phyloP scores from a whole-genome alignment of 2,113 vertebrate species.

The Onychostruthus taczanowskii region DNA sequence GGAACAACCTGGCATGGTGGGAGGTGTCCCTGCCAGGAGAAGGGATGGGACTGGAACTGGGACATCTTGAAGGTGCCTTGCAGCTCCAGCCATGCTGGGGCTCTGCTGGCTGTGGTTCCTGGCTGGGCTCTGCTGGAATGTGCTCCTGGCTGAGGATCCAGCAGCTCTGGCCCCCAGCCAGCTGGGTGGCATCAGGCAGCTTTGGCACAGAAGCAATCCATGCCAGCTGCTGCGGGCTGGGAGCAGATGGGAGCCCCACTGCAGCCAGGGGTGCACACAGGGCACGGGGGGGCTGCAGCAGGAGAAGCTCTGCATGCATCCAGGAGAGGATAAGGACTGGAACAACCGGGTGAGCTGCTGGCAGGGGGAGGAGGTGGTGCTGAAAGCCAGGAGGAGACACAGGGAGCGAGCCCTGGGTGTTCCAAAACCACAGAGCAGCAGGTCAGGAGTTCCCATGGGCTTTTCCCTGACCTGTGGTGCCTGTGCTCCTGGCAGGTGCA shows the following conservation, averaged over 20 bases:
- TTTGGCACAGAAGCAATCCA: fast-evolving
- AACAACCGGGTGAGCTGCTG: fast-evolving
- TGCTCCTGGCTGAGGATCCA: not conserved
- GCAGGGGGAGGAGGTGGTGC: not conserved
- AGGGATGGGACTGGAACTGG: not conserved
- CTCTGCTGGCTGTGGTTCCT: fast-evolving
- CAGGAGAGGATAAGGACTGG: fast-evolving
- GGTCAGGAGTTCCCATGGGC: fast-evolving
- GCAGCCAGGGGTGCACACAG: fast-evolving
- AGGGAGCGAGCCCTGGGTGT: not conserved
- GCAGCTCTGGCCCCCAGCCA: not conserved
- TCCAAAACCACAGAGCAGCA: fast-evolving
- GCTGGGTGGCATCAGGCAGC: not conserved
- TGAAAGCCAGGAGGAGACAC: fast-evolving
- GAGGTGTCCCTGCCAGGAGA: not conserved
- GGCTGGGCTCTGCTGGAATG: fast-evolving
- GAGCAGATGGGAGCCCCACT: fast-evolving
- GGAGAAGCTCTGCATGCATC: not conserved
- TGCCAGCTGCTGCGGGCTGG: fast-evolving
- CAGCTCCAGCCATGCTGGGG: not conserved
- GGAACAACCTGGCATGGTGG: fast-evolving
- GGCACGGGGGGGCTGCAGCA: fast-evolving
- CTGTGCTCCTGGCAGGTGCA: not conserved
- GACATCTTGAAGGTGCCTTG: not conserved
- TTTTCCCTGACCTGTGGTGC: not conserved